These are phyloP conservation scores for Rhabdophis nuchalis DNA, from an alignment of 2,797 vertebrate species.

Conservation along the genomic window DNA sequence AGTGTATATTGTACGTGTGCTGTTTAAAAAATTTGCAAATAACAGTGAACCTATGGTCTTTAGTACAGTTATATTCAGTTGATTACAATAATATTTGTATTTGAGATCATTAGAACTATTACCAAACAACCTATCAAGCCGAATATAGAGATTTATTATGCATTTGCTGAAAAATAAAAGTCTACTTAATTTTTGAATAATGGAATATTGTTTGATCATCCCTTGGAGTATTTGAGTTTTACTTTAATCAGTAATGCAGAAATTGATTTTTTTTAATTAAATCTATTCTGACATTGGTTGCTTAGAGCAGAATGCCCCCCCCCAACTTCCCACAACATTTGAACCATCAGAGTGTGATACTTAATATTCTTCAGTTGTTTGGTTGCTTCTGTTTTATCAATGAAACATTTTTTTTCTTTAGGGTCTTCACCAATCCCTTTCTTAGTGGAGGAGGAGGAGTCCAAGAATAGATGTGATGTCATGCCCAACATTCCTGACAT, in stretches of 20 bases:
- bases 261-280: neutral
- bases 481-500: conserved; percentile 96
- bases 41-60: neutral
- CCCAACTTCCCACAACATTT: neutral
- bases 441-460: conserved; percentile 71
- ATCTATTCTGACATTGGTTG: neutral
- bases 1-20: neutral
- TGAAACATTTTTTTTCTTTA: conserved; percentile 50
- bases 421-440: conserved; percentile 71
- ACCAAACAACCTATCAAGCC: neutral
- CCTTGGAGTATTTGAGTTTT: neutral
- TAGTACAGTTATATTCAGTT: neutral
- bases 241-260: neutral
- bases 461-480: conserved; percentile 80
- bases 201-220: neutral
- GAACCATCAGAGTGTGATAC: neutral
- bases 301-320: neutral
- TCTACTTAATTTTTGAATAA: neutral
- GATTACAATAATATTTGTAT: neutral
- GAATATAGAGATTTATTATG: neutral
- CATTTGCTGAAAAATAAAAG: neutral
- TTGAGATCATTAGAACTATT: neutral
- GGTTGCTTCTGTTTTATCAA: neutral
- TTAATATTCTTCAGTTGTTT: neutral
- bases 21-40: neutral